A percentile compares a stretch with the other conserved stretches of the same genome.
These are phyloP conservation scores for Ctenopoma kingsleyae DNA, from an alignment of 2,797 vertebrate genomes.

Conservation along the genomic window DNA sequence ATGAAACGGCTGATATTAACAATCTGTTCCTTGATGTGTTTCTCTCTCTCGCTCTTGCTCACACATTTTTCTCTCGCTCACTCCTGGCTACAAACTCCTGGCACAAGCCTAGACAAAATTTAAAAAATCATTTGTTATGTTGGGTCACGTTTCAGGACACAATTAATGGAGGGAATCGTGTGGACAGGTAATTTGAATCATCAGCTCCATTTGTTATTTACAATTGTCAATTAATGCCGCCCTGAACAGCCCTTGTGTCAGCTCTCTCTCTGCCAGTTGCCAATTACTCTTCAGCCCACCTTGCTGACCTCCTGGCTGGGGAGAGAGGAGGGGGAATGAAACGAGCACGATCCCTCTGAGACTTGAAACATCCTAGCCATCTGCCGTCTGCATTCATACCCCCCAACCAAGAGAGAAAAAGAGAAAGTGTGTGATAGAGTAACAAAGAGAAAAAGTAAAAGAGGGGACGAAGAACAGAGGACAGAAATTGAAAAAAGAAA, in stretches of 20 bases:
- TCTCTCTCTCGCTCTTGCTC: slow-evolving; percentile 57
- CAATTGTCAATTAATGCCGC: slow-evolving; percentile 86
- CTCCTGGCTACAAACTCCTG: slow-evolving; percentile 50
- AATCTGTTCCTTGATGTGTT: slow-evolving; percentile 89
- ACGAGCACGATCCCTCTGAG: slow-evolving; percentile 78
- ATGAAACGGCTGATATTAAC: slow-evolving; percentile 91
- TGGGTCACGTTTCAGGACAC: slow-evolving; percentile 82
- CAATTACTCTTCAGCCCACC: slow-evolving; percentile 88
- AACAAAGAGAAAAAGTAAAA: slow-evolving; percentile 54
- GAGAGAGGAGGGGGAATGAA: slow-evolving; percentile 62
- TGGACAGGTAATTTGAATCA: slow-evolving; percentile 84
- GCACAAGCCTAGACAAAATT: slow-evolving; percentile 57
- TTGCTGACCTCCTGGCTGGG: slow-evolving; percentile 84
- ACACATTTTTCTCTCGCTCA: slow-evolving; percentile 23
- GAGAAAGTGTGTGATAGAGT: slow-evolving; percentile 44
- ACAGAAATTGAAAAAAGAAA: slow-evolving; percentile 22
- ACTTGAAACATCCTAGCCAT: slow-evolving; percentile 81
- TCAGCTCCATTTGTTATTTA: slow-evolving; percentile 88
- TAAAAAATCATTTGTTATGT: slow-evolving; percentile 79
- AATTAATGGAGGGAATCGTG: slow-evolving; percentile 84
- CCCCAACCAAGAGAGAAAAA: slow-evolving; percentile 42
- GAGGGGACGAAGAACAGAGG: slow-evolving; percentile 44
- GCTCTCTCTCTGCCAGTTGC: slow-evolving; percentile 77
- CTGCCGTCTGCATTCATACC: slow-evolving; percentile 76
- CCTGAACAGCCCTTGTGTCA: slow-evolving; percentile 74